A percentile compares a stretch with the other conserved stretches of the same genome.
Evolutionary conservation across 2,797 vertebrate genomes (phyloP).

Genomic region (Bradypodion pumilum): DNA sequence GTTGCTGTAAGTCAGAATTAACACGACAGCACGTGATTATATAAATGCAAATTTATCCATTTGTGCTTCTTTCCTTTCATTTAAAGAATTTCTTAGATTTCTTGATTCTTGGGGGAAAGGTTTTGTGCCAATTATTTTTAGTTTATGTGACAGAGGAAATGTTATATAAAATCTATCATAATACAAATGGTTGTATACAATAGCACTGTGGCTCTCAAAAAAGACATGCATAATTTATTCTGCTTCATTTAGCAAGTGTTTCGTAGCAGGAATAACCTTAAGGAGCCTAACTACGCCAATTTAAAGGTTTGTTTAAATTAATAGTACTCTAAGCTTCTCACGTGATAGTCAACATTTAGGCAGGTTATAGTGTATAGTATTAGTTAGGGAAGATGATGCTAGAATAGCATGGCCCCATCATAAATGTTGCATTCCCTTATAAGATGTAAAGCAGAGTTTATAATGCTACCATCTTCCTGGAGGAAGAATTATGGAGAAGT

Average conservation of each 20-base stretch:
- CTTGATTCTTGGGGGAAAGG: background rate
- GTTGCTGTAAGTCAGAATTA: too few species aligned
- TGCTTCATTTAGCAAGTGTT: background rate
- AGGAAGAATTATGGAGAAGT: background rate
- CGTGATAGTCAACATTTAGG: constrained; percentile 12
- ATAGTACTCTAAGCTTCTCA: background rate
- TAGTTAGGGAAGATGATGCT: constrained; percentile 37
- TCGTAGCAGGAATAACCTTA: background rate
- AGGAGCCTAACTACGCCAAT: background rate
- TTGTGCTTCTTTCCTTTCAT: background rate
- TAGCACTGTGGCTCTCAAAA: background rate
- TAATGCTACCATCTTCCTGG: too few species aligned
- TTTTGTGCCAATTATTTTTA: constrained; percentile 4
- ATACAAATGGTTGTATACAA: background rate
- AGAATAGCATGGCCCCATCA: constrained; percentile 11
- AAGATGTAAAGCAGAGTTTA: too few species aligned
- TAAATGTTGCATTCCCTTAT: background rate
- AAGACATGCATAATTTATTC: constrained; percentile 11
- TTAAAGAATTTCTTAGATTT: background rate
- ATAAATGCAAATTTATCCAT: too few species aligned
- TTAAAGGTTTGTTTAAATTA: background rate
- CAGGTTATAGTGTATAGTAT: constrained; percentile 1
- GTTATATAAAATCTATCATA: background rate
- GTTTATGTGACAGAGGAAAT: background rate
- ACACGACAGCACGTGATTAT: too few species aligned